Evolutionary conservation across 2,113 vertebrate genomes (phyloP).

Genomic region (Microtus pennsylvanicus): DNA sequence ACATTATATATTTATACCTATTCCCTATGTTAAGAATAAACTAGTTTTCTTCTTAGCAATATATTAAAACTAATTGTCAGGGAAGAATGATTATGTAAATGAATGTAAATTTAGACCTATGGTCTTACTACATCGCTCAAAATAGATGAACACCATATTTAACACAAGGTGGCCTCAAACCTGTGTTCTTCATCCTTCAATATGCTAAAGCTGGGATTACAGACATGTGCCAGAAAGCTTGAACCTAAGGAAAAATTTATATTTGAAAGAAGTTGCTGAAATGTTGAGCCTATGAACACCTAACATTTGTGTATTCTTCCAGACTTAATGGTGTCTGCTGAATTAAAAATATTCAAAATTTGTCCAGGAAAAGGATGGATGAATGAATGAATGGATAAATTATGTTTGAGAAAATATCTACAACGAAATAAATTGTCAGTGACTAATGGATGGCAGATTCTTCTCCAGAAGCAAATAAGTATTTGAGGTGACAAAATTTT

Average conservation of each 20-base stretch:
- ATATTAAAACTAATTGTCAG: background rate
- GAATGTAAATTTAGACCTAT: background rate
- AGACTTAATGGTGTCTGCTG: background rate
- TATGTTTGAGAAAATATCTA: background rate
- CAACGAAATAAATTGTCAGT: background rate
- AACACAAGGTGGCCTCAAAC: background rate
- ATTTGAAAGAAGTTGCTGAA: background rate
- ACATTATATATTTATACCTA: background rate
- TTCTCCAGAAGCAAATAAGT: background rate
- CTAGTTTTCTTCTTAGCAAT: background rate
- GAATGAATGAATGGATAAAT: background rate
- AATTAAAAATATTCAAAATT: background rate
- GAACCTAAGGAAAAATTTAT: background rate
- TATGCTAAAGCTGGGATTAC: background rate
- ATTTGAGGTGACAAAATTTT: background rate
- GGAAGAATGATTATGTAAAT: background rate
- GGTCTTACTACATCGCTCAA: background rate
- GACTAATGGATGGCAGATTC: background rate
- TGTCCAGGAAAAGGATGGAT: background rate
- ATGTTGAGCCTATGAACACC: background rate
- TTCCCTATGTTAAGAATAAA: background rate
- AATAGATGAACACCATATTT: background rate
- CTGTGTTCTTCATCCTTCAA: too few species aligned
- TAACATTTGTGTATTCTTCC: background rate
- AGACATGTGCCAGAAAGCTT: background rate